A percentile compares a stretch with the other conserved stretches of the same genome.
These are phyloP conservation scores for Automeris io DNA, from an alignment of 2,888 invertebrate genomes.

Conservation along the genomic window DNA sequence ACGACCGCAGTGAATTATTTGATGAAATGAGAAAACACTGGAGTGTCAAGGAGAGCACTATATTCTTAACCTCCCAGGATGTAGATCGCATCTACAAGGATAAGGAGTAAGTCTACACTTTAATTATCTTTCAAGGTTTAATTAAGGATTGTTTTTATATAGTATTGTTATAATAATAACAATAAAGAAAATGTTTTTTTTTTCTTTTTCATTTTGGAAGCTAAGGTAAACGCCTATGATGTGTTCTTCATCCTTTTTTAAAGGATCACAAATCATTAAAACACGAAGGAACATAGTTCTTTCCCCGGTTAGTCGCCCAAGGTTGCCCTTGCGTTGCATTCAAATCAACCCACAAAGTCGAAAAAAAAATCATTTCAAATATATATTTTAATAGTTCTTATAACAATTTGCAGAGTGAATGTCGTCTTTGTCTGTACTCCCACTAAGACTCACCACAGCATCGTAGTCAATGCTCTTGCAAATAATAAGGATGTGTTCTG, in stretches of 20 bases:
- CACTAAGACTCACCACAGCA: slow-evolving; percentile 76
- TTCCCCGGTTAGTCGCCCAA: too few species aligned
- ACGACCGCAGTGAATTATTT: slow-evolving; percentile 64
- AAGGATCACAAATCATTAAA: too few species aligned
- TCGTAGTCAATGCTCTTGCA: slow-evolving; percentile 69
- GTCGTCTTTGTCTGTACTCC: slow-evolving; percentile 76
- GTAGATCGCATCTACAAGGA: slow-evolving; percentile 69
- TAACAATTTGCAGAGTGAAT: slow-evolving; percentile 19
- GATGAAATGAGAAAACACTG: slow-evolving; percentile 63
- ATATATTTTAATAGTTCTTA: not conserved
- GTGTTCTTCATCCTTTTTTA: too few species aligned
- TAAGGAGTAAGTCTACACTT: slow-evolving; percentile 46
- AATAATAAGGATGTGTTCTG: slow-evolving; percentile 81
- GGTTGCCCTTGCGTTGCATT: too few species aligned
- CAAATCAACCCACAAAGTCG: too few species aligned
- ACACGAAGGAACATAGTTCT: too few species aligned
- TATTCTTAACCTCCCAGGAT: slow-evolving; percentile 65
- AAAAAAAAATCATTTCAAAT: not conserved
- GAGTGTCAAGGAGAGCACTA: slow-evolving; percentile 56
- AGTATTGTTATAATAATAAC: too few species aligned
- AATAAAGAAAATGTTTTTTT: too few species aligned
- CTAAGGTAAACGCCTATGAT: too few species aligned
- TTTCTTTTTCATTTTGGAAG: too few species aligned
- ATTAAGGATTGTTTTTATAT: too few species aligned
- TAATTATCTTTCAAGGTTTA: too few species aligned